Percentiles rank a stretch among this genome's conserved stretches.
Evolutionary conservation across 2,113 vertebrate genomes (phyloP).

Genomic region (Calidris pygmaea): DNA sequence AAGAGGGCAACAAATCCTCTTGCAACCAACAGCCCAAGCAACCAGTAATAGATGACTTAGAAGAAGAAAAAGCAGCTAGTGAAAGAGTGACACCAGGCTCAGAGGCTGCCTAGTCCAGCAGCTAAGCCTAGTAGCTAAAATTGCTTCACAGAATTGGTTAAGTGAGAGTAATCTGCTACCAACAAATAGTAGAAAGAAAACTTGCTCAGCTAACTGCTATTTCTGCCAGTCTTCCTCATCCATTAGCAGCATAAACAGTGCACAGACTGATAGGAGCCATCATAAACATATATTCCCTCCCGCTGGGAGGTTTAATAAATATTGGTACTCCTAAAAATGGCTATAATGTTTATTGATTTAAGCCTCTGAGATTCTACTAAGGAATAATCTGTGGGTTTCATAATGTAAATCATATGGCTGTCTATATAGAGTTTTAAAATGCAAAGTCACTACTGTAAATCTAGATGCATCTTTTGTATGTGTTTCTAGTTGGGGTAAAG

Average conservation of each 20-base stretch:
- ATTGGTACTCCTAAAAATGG: constrained; percentile 54
- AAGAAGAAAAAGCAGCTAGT: neutral
- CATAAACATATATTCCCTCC: constrained; percentile 4
- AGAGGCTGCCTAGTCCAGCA: neutral
- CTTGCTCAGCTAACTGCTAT: neutral
- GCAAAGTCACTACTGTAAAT: neutral
- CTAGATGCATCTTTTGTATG: neutral
- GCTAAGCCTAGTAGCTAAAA: neutral
- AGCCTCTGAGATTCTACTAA: constrained; percentile 41
- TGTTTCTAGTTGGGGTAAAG: neutral
- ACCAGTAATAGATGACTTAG: neutral
- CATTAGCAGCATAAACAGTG: constrained; percentile 6
- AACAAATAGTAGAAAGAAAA: neutral
- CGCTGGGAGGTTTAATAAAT: constrained; percentile 12
- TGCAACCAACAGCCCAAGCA: neutral
- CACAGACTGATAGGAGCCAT: constrained; percentile 35
- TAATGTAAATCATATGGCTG: constrained; percentile 6
- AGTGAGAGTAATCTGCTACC: neutral
- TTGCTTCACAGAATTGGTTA: neutral
- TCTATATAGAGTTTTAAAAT: neutral
- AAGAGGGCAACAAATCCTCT: neutral
- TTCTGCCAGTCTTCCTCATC: neutral
- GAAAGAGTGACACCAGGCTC: neutral
- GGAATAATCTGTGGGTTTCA: constrained; percentile 32
- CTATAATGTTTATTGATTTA: constrained; percentile 74